Evolutionary conservation across 2,888 invertebrate genomes (phyloP).

Genomic region (Diplolepis rosae): DNA sequence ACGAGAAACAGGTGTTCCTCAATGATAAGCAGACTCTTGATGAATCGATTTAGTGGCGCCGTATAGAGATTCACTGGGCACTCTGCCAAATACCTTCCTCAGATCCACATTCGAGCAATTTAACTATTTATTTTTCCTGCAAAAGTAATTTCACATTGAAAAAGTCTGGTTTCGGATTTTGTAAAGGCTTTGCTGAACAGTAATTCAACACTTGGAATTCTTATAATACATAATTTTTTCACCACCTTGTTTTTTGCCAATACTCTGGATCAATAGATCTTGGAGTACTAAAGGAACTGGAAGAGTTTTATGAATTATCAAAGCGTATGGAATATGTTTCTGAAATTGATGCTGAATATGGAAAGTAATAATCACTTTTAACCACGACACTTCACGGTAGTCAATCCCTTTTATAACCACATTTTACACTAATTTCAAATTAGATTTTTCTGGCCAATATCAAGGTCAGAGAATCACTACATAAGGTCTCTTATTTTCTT

Average conservation of each 20-base stretch:
- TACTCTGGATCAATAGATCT: no score
- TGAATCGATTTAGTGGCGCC: constrained; percentile 25
- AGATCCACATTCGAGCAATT: neutral
- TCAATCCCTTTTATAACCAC: neutral
- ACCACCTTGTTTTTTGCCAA: neutral
- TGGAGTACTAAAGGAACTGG: no score
- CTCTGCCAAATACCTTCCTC: constrained; percentile 20
- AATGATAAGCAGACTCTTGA: constrained; percentile 6
- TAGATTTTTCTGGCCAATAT: neutral
- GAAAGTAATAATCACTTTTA: neutral
- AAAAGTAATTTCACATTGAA: constrained; percentile 14
- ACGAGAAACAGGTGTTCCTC: constrained; percentile 10
- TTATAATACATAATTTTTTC: neutral
- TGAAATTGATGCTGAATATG: no score
- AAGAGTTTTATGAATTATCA: no score
- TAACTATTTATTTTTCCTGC: constrained; percentile 12
- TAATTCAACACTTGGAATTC: neutral
- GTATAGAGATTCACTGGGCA: constrained; percentile 20
- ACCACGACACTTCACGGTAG: no score
- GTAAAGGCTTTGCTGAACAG: neutral
- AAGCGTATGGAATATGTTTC: no score
- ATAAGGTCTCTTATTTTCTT: neutral
- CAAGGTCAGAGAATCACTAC: constrained; percentile 1
- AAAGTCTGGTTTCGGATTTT: constrained; percentile 9
- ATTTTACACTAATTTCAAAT: neutral